Base-by-base conservation (phyloP, 2,888 invertebrate species). In the Chrysodeixis includens region DNA sequence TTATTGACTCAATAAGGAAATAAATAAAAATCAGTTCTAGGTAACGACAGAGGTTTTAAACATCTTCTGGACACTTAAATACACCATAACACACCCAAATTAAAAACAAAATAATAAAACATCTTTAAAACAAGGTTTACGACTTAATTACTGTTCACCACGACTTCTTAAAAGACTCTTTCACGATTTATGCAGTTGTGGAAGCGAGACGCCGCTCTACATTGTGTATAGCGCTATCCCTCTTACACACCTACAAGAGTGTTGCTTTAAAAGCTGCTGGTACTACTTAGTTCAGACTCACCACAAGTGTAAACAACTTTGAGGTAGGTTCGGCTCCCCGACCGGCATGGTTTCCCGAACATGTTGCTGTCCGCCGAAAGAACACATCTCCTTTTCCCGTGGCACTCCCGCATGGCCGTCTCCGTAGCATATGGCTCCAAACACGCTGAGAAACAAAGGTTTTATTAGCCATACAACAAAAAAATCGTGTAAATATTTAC, bases 391-490 rank as follows among this genome's bases (percentile, higher is more conserved):
- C 98, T 95, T 87, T 98, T 97, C 40, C 98, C 98, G 87, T 98
- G 98, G 88, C 98, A 98, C 81, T 97, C 96, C 85, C 97, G 96
- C 97, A 98, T 98, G 62, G 98, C 97, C 18, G 97, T 98, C 93
- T 99, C 98, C n/a, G 98, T 98, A 6, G 98, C 98, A 91, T 98
- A 98, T 81, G 97, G 97, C 79, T 97, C 97, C 90, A 98, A 95
- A 90, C 99, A 99, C 18, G 98, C 98, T 98, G 82, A 30, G 65
- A 68, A 75, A 79, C 65, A 71, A 68, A 40, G 6, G 3, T 56
- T 75, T 72, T 69, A 76, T 72, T 68, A 75, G 35, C 44, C 62
- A 59, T 79, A 26, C 26, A 26, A 26, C 26, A 26, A 2, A n/a
- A 76, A 74, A 30, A 49, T 63, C 4, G 12, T 18, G 58, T 78